A percentile compares a stretch with the other conserved stretches of the same genome.
phyloP scores from a whole-genome alignment of 2,888 invertebrate species.

The Corbicula japonica region DNA sequence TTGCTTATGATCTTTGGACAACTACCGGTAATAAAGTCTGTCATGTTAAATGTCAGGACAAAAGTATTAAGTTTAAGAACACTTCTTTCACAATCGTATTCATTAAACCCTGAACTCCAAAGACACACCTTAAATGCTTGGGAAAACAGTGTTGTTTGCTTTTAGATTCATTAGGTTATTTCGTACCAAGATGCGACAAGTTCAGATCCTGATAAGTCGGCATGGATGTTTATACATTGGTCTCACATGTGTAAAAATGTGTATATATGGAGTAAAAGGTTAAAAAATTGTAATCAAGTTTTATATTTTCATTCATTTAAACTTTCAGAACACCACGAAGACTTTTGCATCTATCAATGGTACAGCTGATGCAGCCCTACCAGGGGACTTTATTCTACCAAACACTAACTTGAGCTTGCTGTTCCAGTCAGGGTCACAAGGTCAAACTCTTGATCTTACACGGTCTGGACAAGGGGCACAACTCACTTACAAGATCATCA shows the following conservation, averaged over 20 bases:
- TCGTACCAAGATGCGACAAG: not conserved
- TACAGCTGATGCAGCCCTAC: conserved; percentile 3
- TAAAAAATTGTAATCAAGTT: not conserved
- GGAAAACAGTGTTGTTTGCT: not conserved
- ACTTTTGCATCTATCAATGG: conserved; percentile 22
- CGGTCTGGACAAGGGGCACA: conserved; percentile 47
- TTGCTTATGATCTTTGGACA: no score
- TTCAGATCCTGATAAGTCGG: not conserved
- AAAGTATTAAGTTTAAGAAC: no score
- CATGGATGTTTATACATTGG: not conserved
- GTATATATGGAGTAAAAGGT: not conserved
- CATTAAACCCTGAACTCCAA: no score
- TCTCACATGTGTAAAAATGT: not conserved
- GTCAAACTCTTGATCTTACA: not conserved
- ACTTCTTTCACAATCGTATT: no score
- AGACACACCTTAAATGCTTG: no score
- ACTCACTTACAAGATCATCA: conserved; percentile 43
- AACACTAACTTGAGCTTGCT: conserved; percentile 37
- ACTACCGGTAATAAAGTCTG: no score
- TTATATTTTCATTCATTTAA: not conserved
- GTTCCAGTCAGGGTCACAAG: conserved; percentile 23
- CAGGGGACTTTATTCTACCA: conserved; percentile 35
- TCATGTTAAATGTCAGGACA: no score
- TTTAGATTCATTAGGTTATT: not conserved
- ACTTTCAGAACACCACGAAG: conserved; percentile 14